phyloP scores from a whole-genome alignment of 2,888 invertebrate genomes.

The Acrobeloides nanus region DNA sequence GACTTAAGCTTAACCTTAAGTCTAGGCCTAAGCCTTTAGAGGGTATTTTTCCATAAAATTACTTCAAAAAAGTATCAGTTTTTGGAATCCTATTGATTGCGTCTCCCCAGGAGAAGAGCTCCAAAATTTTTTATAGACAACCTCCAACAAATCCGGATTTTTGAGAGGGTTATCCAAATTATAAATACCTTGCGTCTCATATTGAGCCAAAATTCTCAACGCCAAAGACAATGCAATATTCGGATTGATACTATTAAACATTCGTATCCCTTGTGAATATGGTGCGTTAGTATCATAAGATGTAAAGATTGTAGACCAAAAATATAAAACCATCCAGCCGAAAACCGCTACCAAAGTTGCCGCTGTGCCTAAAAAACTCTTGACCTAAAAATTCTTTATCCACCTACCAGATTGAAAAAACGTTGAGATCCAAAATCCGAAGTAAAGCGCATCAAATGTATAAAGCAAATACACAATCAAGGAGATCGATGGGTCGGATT shows the following conservation, averaged over 20 bases:
- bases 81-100: too few relatives aligned
- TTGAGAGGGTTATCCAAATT: too few relatives aligned
- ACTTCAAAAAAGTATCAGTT: too few relatives aligned
- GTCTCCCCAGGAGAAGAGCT: too few relatives aligned
- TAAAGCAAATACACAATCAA: conserved; percentile 42
- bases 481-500: conserved; percentile 30
- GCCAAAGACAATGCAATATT: conserved; percentile 37
- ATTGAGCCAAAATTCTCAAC: conserved; percentile 32
- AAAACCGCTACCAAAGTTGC: conserved; percentile 39
- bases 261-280: conserved; percentile 21
- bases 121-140: too few relatives aligned
- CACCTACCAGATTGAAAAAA: conserved; percentile 39
- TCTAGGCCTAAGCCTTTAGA: too few relatives aligned
- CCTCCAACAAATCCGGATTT: too few relatives aligned
- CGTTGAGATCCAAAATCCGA: conserved; percentile 39
- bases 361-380: conserved; percentile 29
- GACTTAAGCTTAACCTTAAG: too few relatives aligned
- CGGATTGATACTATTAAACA: conserved; percentile 42
- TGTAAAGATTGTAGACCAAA: conserved; percentile 38
- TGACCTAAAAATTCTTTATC: neutral
- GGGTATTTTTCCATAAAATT: too few relatives aligned
- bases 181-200: conserved; percentile 43
- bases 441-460: conserved; percentile 37
- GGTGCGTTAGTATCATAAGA: conserved; percentile 27
- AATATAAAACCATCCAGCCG: conserved; percentile 46